Evolutionary conservation across 2,888 invertebrate species (phyloP), one percentile per base, ranked within the genome.

Genomic region (Aphodius sticticus): DNA sequence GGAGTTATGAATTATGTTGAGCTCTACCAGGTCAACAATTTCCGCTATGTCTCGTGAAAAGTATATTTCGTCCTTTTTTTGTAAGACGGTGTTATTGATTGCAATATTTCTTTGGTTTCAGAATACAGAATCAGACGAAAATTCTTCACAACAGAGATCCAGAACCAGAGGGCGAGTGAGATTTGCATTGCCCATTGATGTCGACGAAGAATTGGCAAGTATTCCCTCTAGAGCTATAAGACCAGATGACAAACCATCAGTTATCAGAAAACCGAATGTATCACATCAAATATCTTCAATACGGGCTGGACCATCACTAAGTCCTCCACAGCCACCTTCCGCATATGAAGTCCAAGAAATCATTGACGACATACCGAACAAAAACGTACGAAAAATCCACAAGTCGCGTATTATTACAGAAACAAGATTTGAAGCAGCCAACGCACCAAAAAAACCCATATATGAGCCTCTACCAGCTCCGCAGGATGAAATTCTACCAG

Each of bases 341-440:
- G 74, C 78, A 6, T 89, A 89, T 79, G 88, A 88, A 83, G 89
- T 89, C n/a, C 83, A 87, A 82, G 89, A 89, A 85, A 77, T 85
- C 6, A 80, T 89, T 6, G 88, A 89, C 77, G 89, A 89, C 72
- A 85, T 87, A 76, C 88, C 88, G 16, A 84, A 85, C 79, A 86
- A 86, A 78, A 82, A 85, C 3, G 82, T 83, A 15, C 83, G 82
- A 77, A 84, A 85, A 81, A 83, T 84, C 15, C 83, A 84, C 26
- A 87, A 86, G 81, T 83, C 88, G 0, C 84, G 86, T 79, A 87
- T 88, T 26, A 81, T 88, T 37, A 87, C 88, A 2, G 88, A 89
- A 84, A 85, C 81, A 12, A 84, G 83, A 82, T 88, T 86, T 81
- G 88, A 87, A 83, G 84, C 86, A 0, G 79, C 83, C 7, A 86